Base-by-base conservation (phyloP, 2,113 vertebrate species). In the Castor canadensis region DNA sequence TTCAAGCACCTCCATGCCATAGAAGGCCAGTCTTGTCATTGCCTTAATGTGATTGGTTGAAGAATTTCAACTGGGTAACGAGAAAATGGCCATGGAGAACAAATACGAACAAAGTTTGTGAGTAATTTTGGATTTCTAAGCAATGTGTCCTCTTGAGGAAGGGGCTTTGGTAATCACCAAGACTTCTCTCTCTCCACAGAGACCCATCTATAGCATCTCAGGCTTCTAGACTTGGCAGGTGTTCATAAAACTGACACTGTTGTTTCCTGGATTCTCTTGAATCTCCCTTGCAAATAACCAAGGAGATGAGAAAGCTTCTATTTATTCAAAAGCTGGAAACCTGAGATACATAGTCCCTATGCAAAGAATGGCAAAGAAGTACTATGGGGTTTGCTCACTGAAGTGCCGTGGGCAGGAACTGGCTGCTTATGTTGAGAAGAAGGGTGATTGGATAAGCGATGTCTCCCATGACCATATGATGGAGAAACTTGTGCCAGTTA, bases 361-460 rank as follows among this genome's bases (percentile, higher is more conserved):
- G 6, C 62, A 56, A 62, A 64, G 56, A 40, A 43, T 45, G 35
- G 45, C 49, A 56, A 67, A 73, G 67, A 43, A 20, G 8, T 60
- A 35, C 43, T 62, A 15, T 2, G 30, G 15, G 54, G n/a, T 24
- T 6, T 6, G 8, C 24, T 17, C 47, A 30, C 71, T 32, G 47
- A 43, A 35, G 69, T 32, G 47, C 11, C 15, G 13, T 26, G 38
- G 35, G 15, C 35, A 86, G 80, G 24, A 17, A 30, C 32, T 43
- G 40, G 56, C 73, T 73, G 38, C 71, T 35, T 45, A 19, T 7
- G 15, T 10, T n/a, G 45, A 20, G 69, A 84, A 87, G 79, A 28
- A 15, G 19, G 26, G 0, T 38, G n/a, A 47, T 17, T 10, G 0
- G 30, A 49, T 9, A 16, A 40, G 47, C 12, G 30, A 24, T 17